Evolutionary conservation across 2,797 vertebrate species (phyloP).

Genomic region (Carduelis carduelis): DNA sequence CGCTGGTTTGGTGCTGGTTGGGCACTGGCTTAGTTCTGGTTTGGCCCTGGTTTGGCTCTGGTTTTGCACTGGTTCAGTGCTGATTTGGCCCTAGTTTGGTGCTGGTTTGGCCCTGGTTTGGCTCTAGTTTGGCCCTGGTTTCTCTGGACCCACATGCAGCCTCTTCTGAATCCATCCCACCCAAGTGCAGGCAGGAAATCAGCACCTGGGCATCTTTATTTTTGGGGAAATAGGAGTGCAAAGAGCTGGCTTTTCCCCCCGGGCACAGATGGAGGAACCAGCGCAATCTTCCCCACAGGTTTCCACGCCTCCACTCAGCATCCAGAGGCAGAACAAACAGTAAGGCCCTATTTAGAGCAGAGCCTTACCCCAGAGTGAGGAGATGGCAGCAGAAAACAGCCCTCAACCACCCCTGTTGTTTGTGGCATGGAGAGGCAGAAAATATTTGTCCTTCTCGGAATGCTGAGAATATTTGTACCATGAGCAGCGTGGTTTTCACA

Average conservation of each 20-base stretch:
- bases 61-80: too few relatives aligned
- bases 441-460: background rate
- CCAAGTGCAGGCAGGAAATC: background rate
- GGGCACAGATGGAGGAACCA: accelerated
- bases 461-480: background rate
- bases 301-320: background rate
- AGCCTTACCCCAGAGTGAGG: background rate
- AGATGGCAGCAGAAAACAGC: background rate
- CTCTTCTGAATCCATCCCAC: background rate
- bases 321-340: background rate
- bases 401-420: background rate
- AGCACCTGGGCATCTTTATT: background rate
- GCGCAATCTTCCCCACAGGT: accelerated
- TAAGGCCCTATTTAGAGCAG: background rate
- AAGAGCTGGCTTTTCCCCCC: background rate
- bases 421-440: slow-evolving; percentile 17
- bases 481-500: background rate
- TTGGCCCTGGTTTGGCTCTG: background rate
- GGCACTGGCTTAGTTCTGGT: background rate
- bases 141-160: background rate
- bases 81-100: too few relatives aligned
- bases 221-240: accelerated
- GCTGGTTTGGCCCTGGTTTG: background rate
- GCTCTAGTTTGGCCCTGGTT: background rate
- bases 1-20: too few relatives aligned